Base-by-base conservation (phyloP, 2,113 vertebrate genomes). In the Pelvicachromis taeniatus region DNA sequence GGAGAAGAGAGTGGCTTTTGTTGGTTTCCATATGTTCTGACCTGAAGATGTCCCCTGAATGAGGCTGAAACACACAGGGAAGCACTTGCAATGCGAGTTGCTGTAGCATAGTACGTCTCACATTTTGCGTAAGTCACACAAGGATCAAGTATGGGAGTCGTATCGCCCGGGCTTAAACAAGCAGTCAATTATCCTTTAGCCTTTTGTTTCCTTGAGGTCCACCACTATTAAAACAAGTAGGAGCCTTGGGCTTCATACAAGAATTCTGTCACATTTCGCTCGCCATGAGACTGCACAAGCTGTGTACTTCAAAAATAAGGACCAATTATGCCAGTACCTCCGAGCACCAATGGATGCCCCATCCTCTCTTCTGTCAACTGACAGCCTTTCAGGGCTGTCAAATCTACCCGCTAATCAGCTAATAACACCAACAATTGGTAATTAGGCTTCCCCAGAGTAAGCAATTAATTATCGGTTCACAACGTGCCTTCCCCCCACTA, bases 401-500 rank as follows among this genome's bases (percentile, higher is more conserved):
- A 91, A 95, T 94, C 85, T 82, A 81, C 70, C 87, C 63, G 58
- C 90, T 93, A 95, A 95, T 95, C 91, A 91, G 89, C 87, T 93
- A 95, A 94, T 95, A 94, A 89, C 85, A 85, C 85, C 90, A 95
- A 94, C 95, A 94, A 92, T 95, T 90, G 88, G 90, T 95, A 96
- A 96, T 96, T 95, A 95, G 93, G 73, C 89, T 68, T 93, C 93
- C 91, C 92, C 50, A 88, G 88, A 94, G 93, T 95, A 95, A 94
- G 94, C 92, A 94, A 95, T 96, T 96, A 93, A 95, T 96, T 96
- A 95, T 92, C 56, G 79, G 91, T 93, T 94, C 89, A 90, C 91
- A 92, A 89, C 88, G 81, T 82, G 65, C 91, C 86, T 87, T 92
- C 87, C 83, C 90, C 91, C 68, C 70, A 63, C 88, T 95, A 95